Evolutionary conservation across 2,113 vertebrate genomes (phyloP).

Genomic region (Tenrec ecaudatus): DNA sequence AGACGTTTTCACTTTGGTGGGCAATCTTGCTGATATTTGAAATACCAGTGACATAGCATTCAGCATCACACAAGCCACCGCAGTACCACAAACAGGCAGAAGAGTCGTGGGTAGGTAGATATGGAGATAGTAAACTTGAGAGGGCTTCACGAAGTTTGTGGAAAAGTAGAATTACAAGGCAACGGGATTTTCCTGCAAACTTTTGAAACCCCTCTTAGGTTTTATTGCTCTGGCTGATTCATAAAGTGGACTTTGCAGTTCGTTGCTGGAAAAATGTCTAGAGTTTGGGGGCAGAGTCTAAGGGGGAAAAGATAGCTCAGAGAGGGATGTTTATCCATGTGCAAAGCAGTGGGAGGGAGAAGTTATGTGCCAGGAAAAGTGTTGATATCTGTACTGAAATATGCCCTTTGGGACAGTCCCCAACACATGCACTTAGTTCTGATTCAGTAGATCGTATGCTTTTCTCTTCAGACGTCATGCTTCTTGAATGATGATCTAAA

Average conservation of each 20-base stretch:
- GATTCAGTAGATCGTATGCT: background rate
- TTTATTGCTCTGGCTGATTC: constrained; percentile 10
- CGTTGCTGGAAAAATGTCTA: constrained; percentile 42
- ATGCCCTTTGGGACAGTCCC: background rate
- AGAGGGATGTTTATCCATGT: background rate
- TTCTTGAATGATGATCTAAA: constrained; percentile 12
- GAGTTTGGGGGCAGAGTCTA: background rate
- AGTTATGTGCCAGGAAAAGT: background rate
- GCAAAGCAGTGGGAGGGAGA: background rate
- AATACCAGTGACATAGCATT: no score
- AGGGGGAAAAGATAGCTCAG: background rate
- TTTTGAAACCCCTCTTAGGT: no score
- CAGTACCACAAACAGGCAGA: no score
- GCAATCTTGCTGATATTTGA: no score
- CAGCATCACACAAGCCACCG: no score
- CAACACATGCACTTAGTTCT: background rate
- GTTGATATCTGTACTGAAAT: background rate
- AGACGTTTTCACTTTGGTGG: no score
- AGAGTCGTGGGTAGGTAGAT: no score
- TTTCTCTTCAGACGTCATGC: background rate
- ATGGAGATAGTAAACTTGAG: no score
- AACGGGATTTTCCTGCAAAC: no score
- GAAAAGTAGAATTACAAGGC: no score
- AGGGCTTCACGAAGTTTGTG: no score
- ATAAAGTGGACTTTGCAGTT: constrained; percentile 32